Conservation (phyloP, 2,888 invertebrate genomes). For the Lycocerus yunnanus region DNA sequence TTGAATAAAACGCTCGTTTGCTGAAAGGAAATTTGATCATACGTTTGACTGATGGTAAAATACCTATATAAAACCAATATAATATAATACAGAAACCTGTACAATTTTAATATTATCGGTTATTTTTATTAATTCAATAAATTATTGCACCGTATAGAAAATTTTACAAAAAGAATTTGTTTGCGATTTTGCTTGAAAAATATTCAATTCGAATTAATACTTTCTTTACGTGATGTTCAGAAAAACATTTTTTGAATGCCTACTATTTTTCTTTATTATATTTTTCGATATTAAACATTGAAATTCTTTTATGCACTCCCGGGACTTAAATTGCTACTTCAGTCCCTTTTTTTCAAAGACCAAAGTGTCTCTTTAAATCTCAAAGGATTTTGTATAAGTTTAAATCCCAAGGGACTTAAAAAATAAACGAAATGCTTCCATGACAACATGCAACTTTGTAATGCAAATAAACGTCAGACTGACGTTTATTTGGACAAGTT, state of each 20-base stretch:
- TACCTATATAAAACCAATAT: neutral
- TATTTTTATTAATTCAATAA: neutral
- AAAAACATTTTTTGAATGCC: neutral
- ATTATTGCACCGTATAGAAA: neutral
- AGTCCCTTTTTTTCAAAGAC: too few species aligned
- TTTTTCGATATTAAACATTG: neutral
- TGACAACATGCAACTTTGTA: too few species aligned
- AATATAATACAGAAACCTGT: neutral
- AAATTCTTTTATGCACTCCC: too few species aligned
- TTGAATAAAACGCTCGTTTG: conserved; percentile 2
- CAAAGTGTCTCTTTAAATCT: too few species aligned
- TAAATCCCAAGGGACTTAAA: too few species aligned
- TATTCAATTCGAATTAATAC: neutral
- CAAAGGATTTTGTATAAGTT: too few species aligned
- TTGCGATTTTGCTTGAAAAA: neutral
- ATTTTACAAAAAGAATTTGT: neutral
- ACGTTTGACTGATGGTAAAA: neutral
- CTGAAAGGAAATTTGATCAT: conserved; percentile 2
- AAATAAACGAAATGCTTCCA: too few species aligned
- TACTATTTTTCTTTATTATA: neutral
- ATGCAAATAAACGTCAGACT: too few species aligned
- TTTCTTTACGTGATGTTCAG: too few species aligned
- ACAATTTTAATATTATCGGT: neutral
- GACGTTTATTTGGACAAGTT: too few species aligned
- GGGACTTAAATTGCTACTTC: too few species aligned